These are phyloP conservation scores for Drosophila pegasa DNA, from an alignment of 2,888 invertebrate species.

Conservation along the genomic window DNA sequence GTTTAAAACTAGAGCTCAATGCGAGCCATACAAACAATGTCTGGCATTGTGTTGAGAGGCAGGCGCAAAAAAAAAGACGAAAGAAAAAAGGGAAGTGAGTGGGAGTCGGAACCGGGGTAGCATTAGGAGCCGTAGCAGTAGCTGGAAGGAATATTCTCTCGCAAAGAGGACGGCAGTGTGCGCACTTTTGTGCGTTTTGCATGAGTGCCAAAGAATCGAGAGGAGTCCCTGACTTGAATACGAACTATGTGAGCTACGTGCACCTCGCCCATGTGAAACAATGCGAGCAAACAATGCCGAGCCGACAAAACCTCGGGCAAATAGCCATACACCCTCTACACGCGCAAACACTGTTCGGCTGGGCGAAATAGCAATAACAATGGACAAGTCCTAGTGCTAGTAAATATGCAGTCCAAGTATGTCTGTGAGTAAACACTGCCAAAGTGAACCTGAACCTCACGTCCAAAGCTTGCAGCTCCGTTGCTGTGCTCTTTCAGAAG, in stretches of 20 bases:
- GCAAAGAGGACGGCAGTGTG: constrained; percentile 43
- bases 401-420: constrained; percentile 42
- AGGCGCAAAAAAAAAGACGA: constrained; percentile 2
- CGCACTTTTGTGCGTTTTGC: constrained; percentile 62
- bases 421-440: constrained; percentile 34
- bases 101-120: not conserved
- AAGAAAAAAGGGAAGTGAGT: not conserved
- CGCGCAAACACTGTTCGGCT: constrained; percentile 1
- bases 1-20: constrained; percentile 58
- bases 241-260: constrained; percentile 58
- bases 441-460: constrained; percentile 46
- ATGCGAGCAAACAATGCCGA: constrained; percentile 57
- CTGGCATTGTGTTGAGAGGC: constrained; percentile 34
- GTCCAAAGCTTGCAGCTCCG: constrained; percentile 19
- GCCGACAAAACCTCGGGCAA: constrained; percentile 50
- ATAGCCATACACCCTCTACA: constrained; percentile 32
- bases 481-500: constrained; percentile 9
- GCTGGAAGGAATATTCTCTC: constrained; percentile 21
- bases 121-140: constrained; percentile 3
- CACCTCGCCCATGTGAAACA: constrained; percentile 59
- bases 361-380: constrained; percentile 38
- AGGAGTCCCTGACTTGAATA: constrained; percentile 59
- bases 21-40: constrained; percentile 49
- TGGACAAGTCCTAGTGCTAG: constrained; percentile 32
- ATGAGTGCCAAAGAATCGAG: constrained; percentile 56